Evolutionary conservation across 2,113 vertebrate genomes (phyloP).

Genomic region (human (Homo sapiens)): DNA sequence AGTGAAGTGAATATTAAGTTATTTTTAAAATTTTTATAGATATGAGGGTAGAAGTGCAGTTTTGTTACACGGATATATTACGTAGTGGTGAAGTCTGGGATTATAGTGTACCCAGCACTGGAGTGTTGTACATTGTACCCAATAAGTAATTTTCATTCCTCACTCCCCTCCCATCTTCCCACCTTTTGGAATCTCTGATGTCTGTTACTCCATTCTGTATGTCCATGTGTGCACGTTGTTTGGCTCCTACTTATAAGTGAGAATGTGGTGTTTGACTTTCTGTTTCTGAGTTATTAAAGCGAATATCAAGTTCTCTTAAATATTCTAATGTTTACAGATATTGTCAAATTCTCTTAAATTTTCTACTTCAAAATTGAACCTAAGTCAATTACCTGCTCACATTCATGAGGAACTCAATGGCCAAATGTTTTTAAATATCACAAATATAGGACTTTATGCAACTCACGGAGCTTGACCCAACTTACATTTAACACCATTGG

Average conservation of each 20-base stretch:
- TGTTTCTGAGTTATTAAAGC: not conserved
- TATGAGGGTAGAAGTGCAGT: not conserved
- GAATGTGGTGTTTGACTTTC: not conserved
- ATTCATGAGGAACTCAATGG: accelerated
- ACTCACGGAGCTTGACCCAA: not conserved
- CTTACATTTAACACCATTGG: not conserved
- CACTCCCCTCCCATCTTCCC: not conserved
- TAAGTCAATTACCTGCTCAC: accelerated
- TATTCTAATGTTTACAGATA: not conserved
- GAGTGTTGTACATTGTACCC: not conserved
- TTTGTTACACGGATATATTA: not conserved
- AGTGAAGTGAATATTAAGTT: not conserved
- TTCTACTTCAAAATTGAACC: not conserved
- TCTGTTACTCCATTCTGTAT: not conserved
- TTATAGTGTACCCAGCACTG: not conserved
- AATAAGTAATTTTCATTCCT: not conserved
- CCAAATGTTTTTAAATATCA: not conserved
- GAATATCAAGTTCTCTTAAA: not conserved
- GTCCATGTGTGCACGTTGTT: not conserved
- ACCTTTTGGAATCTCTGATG: not conserved
- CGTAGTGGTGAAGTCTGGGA: not conserved
- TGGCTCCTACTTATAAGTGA: too few species aligned
- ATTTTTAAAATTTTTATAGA: not conserved
- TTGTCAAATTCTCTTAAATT: not conserved
- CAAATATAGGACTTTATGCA: not conserved